Conservation (phyloP, 2,888 invertebrate species). For the Dynastes hyllus region DNA sequence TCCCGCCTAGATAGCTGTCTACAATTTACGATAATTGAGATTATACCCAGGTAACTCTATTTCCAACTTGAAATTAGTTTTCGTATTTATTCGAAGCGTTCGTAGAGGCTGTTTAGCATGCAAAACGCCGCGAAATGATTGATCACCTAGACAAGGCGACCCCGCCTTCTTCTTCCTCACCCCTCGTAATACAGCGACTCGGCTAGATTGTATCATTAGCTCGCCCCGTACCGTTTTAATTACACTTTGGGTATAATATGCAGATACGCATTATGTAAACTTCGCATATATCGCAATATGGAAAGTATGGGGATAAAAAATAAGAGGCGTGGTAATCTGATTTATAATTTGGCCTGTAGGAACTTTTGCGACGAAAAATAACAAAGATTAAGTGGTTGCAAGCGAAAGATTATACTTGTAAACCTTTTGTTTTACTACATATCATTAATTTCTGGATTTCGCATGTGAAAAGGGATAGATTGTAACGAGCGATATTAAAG, state of each 20-base stretch:
- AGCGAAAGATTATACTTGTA: too few relatives aligned
- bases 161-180: background rate
- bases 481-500: too few relatives aligned
- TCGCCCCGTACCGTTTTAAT: background rate
- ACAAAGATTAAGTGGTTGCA: too few relatives aligned
- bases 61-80: constrained; percentile 46
- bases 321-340: too few relatives aligned
- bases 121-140: constrained; percentile 40
- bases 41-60: constrained; percentile 34
- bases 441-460: too few relatives aligned
- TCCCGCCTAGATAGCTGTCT: background rate
- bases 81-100: constrained; percentile 28
- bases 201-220: background rate
- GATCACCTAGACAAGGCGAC: constrained; percentile 45
- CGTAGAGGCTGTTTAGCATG: constrained; percentile 31
- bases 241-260: background rate
- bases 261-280: too few relatives aligned
- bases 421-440: too few relatives aligned
- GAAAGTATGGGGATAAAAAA: too few relatives aligned
- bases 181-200: background rate
- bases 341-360: too few relatives aligned
- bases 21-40: constrained; percentile 15
- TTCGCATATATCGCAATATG: too few relatives aligned
- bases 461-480: too few relatives aligned
- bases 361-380: too few relatives aligned